phyloP scores from a whole-genome alignment of 2,888 invertebrate species.

The Nomada ferruginata region DNA sequence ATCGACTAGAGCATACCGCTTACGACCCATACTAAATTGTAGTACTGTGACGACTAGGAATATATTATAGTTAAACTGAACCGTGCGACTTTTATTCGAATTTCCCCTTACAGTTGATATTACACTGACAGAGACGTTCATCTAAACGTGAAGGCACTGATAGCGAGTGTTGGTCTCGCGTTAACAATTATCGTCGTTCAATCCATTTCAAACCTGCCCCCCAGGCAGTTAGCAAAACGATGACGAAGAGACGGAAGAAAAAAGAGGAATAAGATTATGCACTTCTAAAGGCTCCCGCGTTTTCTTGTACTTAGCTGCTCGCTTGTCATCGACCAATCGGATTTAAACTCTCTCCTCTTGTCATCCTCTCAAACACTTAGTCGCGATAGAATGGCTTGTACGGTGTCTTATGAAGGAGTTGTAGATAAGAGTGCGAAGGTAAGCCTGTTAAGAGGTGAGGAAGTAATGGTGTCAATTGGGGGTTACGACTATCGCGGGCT shows the following conservation, averaged over 20 bases:
- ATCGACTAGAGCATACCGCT: too few relatives aligned
- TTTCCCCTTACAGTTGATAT: too few relatives aligned
- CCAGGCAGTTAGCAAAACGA: background rate
- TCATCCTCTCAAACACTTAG: slow-evolving; percentile 51
- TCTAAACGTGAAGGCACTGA: slow-evolving; percentile 13
- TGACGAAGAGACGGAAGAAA: background rate
- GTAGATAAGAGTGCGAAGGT: slow-evolving; percentile 4
- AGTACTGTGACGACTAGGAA: too few relatives aligned
- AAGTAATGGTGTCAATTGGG: slow-evolving; percentile 26
- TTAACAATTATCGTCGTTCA: background rate
- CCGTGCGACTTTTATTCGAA: too few relatives aligned
- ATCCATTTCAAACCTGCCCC: background rate
- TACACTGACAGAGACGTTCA: slow-evolving; percentile 51
- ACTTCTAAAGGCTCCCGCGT: slow-evolving; percentile 63
- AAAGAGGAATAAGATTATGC: slow-evolving; percentile 62
- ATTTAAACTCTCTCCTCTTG: slow-evolving; percentile 35
- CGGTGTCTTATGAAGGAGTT: slow-evolving; percentile 24
- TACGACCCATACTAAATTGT: too few relatives aligned
- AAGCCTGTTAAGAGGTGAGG: slow-evolving; percentile 29
- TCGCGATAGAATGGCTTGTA: background rate
- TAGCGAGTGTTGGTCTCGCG: background rate
- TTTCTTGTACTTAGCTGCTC: slow-evolving; percentile 43
- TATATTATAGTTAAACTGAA: too few relatives aligned
- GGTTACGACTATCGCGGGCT: slow-evolving; percentile 8
- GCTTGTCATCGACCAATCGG: slow-evolving; percentile 55